phyloP scores from a whole-genome alignment of 2,797 vertebrate species.

The Australoheros facetus region DNA sequence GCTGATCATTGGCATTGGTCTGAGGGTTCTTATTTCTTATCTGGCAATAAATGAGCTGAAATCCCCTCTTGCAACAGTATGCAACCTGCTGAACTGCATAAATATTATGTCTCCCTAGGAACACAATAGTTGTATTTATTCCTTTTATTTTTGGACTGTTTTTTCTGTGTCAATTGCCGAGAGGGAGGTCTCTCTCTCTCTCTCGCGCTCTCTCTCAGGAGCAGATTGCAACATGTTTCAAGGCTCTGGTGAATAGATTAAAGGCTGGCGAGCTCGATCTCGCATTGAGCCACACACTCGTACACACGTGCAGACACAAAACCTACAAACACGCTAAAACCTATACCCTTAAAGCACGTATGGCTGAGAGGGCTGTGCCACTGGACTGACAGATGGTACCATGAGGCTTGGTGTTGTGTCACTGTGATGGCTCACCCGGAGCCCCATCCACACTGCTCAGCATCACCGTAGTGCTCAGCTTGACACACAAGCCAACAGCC shows the following conservation, averaged over 20 bases:
- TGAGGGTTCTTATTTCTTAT: constrained; percentile 72
- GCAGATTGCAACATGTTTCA: constrained; percentile 74
- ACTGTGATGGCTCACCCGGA: constrained; percentile 64
- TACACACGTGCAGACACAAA: constrained; percentile 30
- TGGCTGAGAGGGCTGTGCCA: constrained; percentile 56
- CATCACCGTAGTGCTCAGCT: constrained; percentile 69
- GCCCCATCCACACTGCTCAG: constrained; percentile 75
- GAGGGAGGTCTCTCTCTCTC: constrained; percentile 64
- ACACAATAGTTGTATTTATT: constrained; percentile 80
- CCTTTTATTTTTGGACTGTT: constrained; percentile 68
- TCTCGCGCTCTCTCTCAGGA: constrained; percentile 53
- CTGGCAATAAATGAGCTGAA: constrained; percentile 65
- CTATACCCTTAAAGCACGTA: constrained; percentile 44
- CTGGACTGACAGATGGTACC: constrained; percentile 76
- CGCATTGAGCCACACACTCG: constrained; percentile 45
- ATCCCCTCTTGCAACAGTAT: constrained; percentile 66
- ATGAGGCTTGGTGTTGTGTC: constrained; percentile 65
- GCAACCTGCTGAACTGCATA: constrained; percentile 72
- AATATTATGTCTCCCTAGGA: constrained; percentile 84
- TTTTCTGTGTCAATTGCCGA: constrained; percentile 64
- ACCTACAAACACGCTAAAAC: constrained; percentile 45
- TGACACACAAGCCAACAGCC: constrained; percentile 62
- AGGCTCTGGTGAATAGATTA: constrained; percentile 75
- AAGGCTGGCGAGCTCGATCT: constrained; percentile 50
- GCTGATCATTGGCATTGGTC: constrained; percentile 66